Base-by-base conservation (phyloP, 2,797 vertebrate genomes). In the Enteromius argenteus region DNA sequence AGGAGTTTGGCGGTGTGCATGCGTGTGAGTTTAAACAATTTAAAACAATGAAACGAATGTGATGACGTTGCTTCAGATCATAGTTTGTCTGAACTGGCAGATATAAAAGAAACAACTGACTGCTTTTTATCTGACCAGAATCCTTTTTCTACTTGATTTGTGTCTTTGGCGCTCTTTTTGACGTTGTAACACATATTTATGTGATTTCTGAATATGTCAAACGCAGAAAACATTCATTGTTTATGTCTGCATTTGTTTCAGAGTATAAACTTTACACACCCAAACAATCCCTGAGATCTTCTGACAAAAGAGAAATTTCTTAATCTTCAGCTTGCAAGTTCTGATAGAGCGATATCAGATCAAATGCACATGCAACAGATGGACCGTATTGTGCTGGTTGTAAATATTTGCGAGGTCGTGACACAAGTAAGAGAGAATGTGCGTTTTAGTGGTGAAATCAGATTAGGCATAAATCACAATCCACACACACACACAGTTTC, bases 221-320 rank as follows among this genome's bases (percentile, higher is more conserved):
- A 27, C 68, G 44, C 46, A 64, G 72, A 39, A 79, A 68, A 68
- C 76, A 32, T 39, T 79, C 74, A 17, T 44, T 88, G 90, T 88
- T 91, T 90, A 66, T 10, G 83, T 68, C 56, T 77, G 58, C 75
- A 86, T 91, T 87, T 83, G 87, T 89, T 86, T 74, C 78, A 86
- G 67, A 87, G 88, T 44, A 11, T 91, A 89, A 92, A 92, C 91
- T 71, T 88, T 89, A 81, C 64, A 60, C 53, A 49, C 53, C 21
- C 79, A 49, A 58, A 83, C 67, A 75, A 46, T 74, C 56, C 13
- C 27, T 17, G 46, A n/a, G 49, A 60, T 58, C 62, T 77, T 77
- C n/a, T 60, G 3, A 68, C 51, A 69, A 69, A 81, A 58, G 58
- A 37, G 14, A 78, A 8, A 73, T 58, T 60, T 81, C 58, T 19